Base-by-base conservation (phyloP, 1,140 invertebrate genomes). In the Tetramorium simillimum region DNA sequence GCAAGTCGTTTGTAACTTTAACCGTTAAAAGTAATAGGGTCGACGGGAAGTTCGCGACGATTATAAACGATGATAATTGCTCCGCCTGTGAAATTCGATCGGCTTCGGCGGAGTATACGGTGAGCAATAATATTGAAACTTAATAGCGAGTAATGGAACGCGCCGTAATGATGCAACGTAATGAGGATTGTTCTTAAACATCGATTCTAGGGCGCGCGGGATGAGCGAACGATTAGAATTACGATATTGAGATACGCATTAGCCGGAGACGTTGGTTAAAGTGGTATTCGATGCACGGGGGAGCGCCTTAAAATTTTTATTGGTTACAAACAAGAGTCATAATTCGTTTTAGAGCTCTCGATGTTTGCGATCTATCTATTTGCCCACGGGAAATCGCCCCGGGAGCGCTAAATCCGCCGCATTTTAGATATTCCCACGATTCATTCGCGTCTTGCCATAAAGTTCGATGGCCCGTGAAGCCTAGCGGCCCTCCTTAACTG, bases 391-490 rank as follows among this genome's bases (percentile, higher is more conserved):
- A 72, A 53, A 63, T 77, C 28, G 73, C n/a, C n/a, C 24, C 51
- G 33, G 12, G 40, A 56, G 51, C 21, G 65, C n/a, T 89, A 85
- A 90, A 85, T 90, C 85, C 85, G 37, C 70, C 86, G 76, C 85
- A 86, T 76, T 89, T 33, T 91, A 87, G 81, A 70, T 82, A 88
- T 92, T 93, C 92, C 86, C 91, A 93, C 87, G 89, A 92, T 91
- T 89, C 76, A 89, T 91, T 77, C 86, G 89, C 89, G 82, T 90
- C 56, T 80, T 62, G 56, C 76, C 89, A 89, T 93, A 90, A 92
- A 92, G 85, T 91, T 93, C 90, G 90, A 92, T 93, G 91, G 86
- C 72, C 90, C 88, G 90, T 93, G 89, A 92, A 92, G 86, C 86
- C 72, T 86, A 51, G 40, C 80, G 67, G n/a, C 62, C 46, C 69